Conservation (phyloP, 2,113 vertebrate genomes). For the Cricetomys ansorgei region DNA sequence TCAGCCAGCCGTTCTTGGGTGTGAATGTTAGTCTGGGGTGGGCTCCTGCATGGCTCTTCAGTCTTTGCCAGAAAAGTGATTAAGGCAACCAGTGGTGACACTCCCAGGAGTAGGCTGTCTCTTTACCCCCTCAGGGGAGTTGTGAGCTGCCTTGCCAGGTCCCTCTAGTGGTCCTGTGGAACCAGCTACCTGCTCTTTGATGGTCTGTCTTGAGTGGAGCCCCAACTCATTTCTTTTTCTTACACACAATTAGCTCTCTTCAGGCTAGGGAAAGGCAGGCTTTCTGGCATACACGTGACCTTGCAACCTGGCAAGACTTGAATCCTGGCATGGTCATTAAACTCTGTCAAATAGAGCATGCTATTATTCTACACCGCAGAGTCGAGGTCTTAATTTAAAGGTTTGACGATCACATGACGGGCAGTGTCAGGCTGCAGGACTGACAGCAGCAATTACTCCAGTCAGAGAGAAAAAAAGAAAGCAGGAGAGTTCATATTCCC, state of each 20-base stretch:
- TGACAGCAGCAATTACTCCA: conserved; percentile 22
- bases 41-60: rapidly evolving
- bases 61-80: not conserved
- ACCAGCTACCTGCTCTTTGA: not conserved
- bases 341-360: conserved; percentile 42
- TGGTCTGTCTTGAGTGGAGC: not conserved
- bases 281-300: conserved; percentile 50
- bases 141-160: rapidly evolving
- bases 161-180: rapidly evolving
- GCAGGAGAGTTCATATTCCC: not conserved
- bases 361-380: conserved; percentile 59
- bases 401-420: conserved; percentile 64
- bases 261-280: not conserved
- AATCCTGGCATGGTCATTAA: conserved; percentile 39
- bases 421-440: conserved; percentile 21
- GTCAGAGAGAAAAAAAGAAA: not conserved
- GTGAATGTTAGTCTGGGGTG: rapidly evolving
- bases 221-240: not conserved
- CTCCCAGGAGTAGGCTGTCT: not conserved
- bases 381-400: conserved; percentile 66
- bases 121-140: not conserved
- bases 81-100: not conserved
- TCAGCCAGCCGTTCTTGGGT: not conserved
- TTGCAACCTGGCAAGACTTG: conserved; percentile 66
- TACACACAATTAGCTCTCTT: not conserved